Conservation (phyloP, 2,113 vertebrate genomes). For the Ophiodon elongatus region DNA sequence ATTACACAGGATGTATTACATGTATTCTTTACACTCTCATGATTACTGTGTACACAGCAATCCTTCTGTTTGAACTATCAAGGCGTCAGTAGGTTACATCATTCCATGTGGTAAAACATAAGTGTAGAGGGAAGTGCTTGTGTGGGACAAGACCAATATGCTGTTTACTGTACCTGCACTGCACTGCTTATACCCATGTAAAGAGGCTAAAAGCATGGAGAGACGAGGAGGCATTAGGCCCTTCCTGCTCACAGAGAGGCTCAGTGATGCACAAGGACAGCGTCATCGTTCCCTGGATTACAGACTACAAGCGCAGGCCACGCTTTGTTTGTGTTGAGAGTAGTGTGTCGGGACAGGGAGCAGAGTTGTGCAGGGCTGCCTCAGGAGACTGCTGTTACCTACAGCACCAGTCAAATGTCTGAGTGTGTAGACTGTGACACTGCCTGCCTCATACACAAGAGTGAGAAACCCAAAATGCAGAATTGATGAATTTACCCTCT, state of each 20-base stretch:
- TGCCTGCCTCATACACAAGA: constrained; percentile 9
- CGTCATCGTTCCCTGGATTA: constrained; percentile 52
- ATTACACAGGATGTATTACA: background rate
- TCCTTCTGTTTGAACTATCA: background rate
- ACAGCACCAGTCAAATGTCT: constrained; percentile 35
- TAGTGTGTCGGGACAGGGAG: constrained; percentile 46
- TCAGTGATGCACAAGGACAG: constrained; percentile 55
- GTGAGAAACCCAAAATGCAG: constrained; percentile 9
- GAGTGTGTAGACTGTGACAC: constrained; percentile 31
- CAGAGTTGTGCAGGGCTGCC: constrained; percentile 33
- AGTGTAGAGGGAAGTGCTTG: background rate
- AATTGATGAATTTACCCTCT: constrained; percentile 17
- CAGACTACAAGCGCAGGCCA: constrained; percentile 54
- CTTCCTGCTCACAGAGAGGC: constrained; percentile 28
- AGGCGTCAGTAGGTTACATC: background rate
- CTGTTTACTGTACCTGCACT: background rate
- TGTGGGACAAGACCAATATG: background rate
- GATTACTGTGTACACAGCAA: background rate
- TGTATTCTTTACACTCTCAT: background rate
- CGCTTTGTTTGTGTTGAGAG: constrained; percentile 55
- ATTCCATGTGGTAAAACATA: background rate
- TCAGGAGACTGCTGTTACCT: constrained; percentile 56
- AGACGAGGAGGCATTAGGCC: constrained; percentile 8
- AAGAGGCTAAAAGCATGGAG: constrained; percentile 16
- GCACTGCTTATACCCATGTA: background rate